Base-by-base conservation (phyloP, 2,888 invertebrate genomes). In the Ennomos fuscantarius region DNA sequence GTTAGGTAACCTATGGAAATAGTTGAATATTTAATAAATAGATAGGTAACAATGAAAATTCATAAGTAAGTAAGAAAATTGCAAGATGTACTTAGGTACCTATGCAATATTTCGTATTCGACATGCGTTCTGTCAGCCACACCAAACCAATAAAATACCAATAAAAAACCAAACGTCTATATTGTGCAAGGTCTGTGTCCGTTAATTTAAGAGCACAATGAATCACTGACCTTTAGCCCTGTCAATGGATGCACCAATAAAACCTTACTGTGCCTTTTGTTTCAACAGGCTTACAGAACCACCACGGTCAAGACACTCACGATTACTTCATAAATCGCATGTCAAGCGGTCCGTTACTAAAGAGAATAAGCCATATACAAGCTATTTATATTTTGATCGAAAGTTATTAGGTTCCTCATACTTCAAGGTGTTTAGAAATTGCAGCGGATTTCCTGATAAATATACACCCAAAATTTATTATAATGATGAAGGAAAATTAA, bases 171-270 rank as follows among this genome's bases (percentile, higher is more conserved):
- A 51, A 32, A 11, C 45, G 24, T 52, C 41, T 49, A 31, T 45
- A 49, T 56, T 55, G 54, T 58, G 55, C 44, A 58, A 64, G 55
- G 48, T 48, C 59, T 44, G 40, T 48, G 48, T 51, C 62, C 49
- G 56, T 47, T 60, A 55, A 62, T 56, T 53, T 52, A 60, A 48
- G 55, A 47, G 48, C 57, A 41, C 44, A 60, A 46, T 54, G 62
- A 63, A 53, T 65, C 65, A 59, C 51, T 65, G 60, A 62, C 65
- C 65, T 55, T 35, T 59, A 8, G 65, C 62, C 63, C 60, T 46
- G 43, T 62, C 65, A 67, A 63, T 63, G 45, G 58, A 61, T 59
- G 58, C 58, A 54, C 45, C 56, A 61, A 56, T 55, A 40, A 51
- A 52, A 60, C 44, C 35, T 24, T 39, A 39, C 40, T 9, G 24